phyloP scores from a whole-genome alignment of 2,888 invertebrate species.

The Amiota minor region DNA sequence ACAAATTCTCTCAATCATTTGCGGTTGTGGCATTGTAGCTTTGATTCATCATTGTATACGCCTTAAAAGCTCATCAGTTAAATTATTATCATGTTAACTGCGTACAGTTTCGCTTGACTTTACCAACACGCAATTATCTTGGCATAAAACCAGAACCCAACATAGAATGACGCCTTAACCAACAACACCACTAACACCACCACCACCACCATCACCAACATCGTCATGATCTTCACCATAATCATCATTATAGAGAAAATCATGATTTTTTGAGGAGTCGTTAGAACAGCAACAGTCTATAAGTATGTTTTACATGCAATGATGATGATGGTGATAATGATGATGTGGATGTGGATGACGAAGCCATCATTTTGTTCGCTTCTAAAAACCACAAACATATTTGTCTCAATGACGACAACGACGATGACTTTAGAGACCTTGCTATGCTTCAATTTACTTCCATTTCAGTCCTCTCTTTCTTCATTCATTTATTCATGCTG shows the following conservation, averaged over 20 bases:
- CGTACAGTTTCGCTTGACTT: constrained; percentile 41
- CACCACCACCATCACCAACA: constrained; percentile 53
- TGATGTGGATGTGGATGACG: constrained; percentile 24
- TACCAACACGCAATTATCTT: constrained; percentile 33
- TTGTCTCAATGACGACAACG: background rate
- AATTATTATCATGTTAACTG: constrained; percentile 61
- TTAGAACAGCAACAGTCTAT: background rate
- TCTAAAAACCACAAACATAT: constrained; percentile 24
- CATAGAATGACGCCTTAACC: background rate
- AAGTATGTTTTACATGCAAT: constrained; percentile 7
- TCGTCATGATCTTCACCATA: background rate
- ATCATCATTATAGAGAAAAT: background rate
- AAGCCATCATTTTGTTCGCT: constrained; percentile 55
- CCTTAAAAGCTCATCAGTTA: constrained; percentile 46
- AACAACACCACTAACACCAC: constrained; percentile 42
- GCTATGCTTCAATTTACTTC: background rate
- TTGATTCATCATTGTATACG: background rate
- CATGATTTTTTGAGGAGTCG: background rate
- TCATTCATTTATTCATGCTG: background rate
- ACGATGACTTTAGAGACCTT: background rate
- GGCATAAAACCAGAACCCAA: no score
- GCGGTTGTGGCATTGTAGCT: constrained; percentile 7
- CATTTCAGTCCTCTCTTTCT: background rate
- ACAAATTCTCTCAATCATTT: constrained; percentile 11
- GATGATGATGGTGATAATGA: background rate